These are phyloP conservation scores for Physeter macrocephalus DNA, from an alignment of 2,113 vertebrate genomes.

Conservation along the genomic window DNA sequence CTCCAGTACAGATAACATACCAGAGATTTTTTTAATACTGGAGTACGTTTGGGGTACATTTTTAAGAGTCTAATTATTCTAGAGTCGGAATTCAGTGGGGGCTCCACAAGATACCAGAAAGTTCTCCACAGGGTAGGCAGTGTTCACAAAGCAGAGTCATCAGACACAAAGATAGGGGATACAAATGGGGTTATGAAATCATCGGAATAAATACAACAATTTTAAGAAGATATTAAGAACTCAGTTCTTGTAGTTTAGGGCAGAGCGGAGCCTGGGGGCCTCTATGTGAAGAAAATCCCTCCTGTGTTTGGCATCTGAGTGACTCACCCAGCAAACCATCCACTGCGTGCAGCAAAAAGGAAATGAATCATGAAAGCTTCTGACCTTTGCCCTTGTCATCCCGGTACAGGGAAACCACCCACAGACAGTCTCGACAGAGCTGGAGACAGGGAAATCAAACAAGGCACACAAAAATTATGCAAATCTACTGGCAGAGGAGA, in stretches of 20 bases:
- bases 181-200: conserved; percentile 5
- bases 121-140: background rate
- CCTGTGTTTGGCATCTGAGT: conserved; percentile 68
- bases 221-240: background rate
- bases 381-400: conserved; percentile 83
- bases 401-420: conserved; percentile 75
- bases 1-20: background rate
- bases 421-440: conserved; percentile 71
- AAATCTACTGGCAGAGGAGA: background rate
- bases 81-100: background rate
- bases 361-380: conserved; percentile 81
- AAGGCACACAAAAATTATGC: conserved; percentile 14
- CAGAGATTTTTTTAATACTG: background rate
- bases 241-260: background rate
- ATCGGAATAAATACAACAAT: background rate
- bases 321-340: conserved; percentile 80
- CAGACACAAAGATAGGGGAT: background rate
- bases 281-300: conserved; percentile 37
- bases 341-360: conserved; percentile 76
- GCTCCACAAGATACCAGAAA: background rate
- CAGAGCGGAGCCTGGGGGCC: conserved; percentile 35
- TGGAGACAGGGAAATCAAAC: conserved; percentile 72
- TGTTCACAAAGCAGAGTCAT: background rate
- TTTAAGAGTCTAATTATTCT: background rate
- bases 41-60: background rate